These are phyloP conservation scores for Apis dorsata DNA, from an alignment of 1,140 invertebrate species.

Conservation along the genomic window DNA sequence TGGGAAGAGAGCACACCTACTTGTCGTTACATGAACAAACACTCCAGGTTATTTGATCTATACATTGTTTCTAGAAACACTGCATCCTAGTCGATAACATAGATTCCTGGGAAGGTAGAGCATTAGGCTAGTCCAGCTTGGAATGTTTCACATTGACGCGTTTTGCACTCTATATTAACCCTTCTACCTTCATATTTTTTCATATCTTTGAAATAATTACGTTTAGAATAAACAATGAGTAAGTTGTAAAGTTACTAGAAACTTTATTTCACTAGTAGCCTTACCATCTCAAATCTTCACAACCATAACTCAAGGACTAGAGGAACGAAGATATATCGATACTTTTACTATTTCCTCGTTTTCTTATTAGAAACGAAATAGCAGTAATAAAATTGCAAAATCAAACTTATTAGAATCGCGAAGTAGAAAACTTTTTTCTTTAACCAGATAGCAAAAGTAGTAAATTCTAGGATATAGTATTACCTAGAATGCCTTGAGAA, in stretches of 20 bases:
- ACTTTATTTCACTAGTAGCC: neutral
- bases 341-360: too few species aligned
- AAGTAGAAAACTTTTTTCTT: neutral
- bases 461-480: neutral
- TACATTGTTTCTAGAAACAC: neutral
- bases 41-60: slow-evolving; percentile 67
- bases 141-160: slow-evolving; percentile 37
- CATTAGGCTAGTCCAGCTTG: slow-evolving; percentile 46
- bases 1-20: slow-evolving; percentile 84
- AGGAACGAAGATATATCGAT: neutral
- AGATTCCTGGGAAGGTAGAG: slow-evolving; percentile 34
- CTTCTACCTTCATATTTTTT: neutral
- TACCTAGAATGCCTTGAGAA: neutral
- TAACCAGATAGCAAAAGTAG: neutral
- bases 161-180: slow-evolving; percentile 20
- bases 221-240: neutral
- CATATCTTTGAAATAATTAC: neutral
- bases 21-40: slow-evolving; percentile 73
- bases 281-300: neutral
- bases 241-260: neutral
- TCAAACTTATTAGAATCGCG: neutral
- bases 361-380: neutral
- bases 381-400: neutral
- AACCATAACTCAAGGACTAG: neutral
- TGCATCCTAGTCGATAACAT: slow-evolving; percentile 62